Conservation (phyloP, 2,113 vertebrate genomes). For the Spea bombifrons region DNA sequence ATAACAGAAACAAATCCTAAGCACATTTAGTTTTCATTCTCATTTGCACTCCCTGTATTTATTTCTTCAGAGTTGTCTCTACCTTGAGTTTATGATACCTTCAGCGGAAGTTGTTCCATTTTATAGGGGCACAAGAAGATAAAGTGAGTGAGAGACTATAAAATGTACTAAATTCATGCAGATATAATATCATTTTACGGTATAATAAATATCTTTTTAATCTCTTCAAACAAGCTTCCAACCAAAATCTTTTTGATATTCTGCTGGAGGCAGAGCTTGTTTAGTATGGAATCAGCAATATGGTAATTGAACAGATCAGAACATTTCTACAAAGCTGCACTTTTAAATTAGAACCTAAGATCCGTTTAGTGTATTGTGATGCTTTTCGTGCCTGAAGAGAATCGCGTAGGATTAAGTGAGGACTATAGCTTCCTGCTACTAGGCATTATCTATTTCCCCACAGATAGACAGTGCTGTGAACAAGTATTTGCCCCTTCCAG, state of each 20-base stretch:
- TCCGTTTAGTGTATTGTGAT: background rate
- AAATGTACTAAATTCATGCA: background rate
- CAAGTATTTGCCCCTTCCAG: too few relatives aligned
- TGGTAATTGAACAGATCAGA: background rate
- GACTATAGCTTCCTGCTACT: background rate
- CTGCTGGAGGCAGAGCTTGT: background rate
- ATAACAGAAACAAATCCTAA: too few relatives aligned
- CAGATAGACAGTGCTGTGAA: background rate
- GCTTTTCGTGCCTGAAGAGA: background rate
- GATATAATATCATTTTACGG: background rate
- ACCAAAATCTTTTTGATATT: background rate
- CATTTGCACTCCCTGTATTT: too few relatives aligned
- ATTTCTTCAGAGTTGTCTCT: too few relatives aligned
- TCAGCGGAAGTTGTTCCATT: background rate
- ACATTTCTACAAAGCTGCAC: background rate
- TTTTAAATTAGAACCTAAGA: background rate
- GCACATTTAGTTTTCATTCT: too few relatives aligned
- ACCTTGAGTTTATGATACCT: background rate
- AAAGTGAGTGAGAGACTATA: background rate
- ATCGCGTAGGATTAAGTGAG: background rate
- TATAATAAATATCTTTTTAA: background rate
- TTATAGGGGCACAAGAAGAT: background rate
- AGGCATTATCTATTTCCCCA: background rate
- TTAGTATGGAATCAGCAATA: slow-evolving; percentile 1
- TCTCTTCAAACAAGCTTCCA: background rate